A percentile compares a stretch with the other conserved stretches of the same genome.
These are phyloP conservation scores for Phoxinus dragarum DNA, from an alignment of 2,797 vertebrate genomes.

Conservation along the genomic window DNA sequence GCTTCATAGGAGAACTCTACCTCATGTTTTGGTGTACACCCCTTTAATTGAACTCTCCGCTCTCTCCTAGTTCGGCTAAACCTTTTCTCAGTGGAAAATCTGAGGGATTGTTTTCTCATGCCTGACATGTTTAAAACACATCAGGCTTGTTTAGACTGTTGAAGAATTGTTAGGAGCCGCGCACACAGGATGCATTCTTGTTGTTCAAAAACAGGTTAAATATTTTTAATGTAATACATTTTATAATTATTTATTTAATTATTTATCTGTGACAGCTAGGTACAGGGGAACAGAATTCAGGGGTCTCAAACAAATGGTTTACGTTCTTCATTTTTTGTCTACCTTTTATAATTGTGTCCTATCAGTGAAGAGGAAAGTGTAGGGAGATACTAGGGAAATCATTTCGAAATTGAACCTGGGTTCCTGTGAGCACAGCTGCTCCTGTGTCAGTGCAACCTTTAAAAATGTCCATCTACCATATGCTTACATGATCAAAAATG, in stretches of 20 bases:
- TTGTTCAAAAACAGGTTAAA: neutral
- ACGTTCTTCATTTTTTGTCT: no score
- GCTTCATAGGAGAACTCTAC: conserved; percentile 23
- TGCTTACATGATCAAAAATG: neutral
- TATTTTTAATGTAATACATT: neutral
- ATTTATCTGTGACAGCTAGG: neutral
- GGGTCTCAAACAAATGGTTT: neutral
- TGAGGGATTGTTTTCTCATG: neutral
- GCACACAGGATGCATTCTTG: neutral
- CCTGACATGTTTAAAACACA: neutral
- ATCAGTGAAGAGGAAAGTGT: neutral
- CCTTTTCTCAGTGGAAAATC: conserved; percentile 11
- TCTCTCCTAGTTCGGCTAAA: neutral
- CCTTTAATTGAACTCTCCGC: conserved; percentile 12
- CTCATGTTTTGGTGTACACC: conserved; percentile 30
- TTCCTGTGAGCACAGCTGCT: neutral
- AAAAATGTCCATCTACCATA: neutral
- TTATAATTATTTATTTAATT: neutral
- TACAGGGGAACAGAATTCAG: neutral
- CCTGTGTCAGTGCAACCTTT: neutral
- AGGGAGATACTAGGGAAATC: neutral
- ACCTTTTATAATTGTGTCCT: neutral
- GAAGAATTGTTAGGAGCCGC: neutral
- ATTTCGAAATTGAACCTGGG: neutral
- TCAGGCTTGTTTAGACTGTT: neutral